These are phyloP conservation scores for Eretmochelys imbricata DNA, from an alignment of 2,113 vertebrate genomes.

Conservation along the genomic window DNA sequence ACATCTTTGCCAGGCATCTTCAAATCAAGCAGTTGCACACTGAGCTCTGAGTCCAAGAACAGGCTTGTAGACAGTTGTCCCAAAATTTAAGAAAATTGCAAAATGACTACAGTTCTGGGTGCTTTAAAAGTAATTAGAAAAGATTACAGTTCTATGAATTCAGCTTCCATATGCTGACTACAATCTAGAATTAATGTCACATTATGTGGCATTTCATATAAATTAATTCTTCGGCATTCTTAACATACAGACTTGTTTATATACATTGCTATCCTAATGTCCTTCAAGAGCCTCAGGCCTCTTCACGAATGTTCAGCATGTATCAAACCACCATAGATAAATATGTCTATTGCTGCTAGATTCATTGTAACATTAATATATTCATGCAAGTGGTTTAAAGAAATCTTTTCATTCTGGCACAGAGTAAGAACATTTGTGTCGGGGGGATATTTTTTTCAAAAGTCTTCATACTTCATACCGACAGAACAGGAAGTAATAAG, in stretches of 20 bases:
- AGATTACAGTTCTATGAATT: background rate
- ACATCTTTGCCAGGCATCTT: background rate
- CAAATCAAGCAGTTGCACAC: background rate
- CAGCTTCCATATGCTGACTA: background rate
- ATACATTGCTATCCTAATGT: background rate
- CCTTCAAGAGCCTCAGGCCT: background rate
- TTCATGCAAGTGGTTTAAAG: slow-evolving; percentile 31
- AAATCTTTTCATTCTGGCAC: slow-evolving; percentile 40
- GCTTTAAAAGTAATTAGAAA: slow-evolving; percentile 1
- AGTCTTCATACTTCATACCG: background rate
- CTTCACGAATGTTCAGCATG: background rate
- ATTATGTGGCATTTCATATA: background rate
- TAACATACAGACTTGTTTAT: background rate
- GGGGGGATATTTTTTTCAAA: background rate
- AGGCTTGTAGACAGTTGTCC: background rate
- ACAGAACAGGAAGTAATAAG: background rate
- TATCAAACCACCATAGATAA: background rate
- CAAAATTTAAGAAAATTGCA: slow-evolving; percentile 14
- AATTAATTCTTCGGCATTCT: slow-evolving; percentile 27
- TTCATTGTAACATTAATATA: slow-evolving; percentile 52
- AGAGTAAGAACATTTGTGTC: background rate
- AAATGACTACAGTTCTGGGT: background rate
- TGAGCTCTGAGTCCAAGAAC: background rate
- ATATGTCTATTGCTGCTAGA: background rate
- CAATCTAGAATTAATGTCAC: background rate